These are phyloP conservation scores for Schlechtendalia chinensis DNA, from an alignment of 1,140 invertebrate genomes.

Conservation along the genomic window DNA sequence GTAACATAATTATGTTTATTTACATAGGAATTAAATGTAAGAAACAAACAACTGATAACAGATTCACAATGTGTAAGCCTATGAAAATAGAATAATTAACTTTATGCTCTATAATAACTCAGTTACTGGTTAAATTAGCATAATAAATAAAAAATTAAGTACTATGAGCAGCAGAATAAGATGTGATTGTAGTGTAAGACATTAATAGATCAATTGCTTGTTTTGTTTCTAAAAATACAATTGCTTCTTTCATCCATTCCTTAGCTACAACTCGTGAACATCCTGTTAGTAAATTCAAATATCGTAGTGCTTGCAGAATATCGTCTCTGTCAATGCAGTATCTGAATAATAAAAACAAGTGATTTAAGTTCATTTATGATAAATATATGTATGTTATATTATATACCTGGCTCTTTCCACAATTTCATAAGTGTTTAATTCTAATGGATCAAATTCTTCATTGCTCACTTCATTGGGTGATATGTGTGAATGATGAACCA, in stretches of 20 bases:
- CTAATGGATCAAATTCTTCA: slow-evolving; percentile 65
- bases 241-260: slow-evolving; percentile 84
- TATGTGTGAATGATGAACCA: slow-evolving; percentile 66
- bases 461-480: slow-evolving; percentile 69
- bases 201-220: slow-evolving; percentile 84
- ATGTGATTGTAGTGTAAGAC: slow-evolving; percentile 69
- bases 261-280: slow-evolving; percentile 75
- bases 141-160: not conserved
- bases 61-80: not conserved
- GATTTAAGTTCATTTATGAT: not conserved
- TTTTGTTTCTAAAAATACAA: slow-evolving; percentile 81
- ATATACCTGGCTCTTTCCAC: slow-evolving; percentile 77
- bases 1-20: slow-evolving; percentile 4
- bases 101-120: slow-evolving; percentile 6
- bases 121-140: not conserved
- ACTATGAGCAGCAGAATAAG: not conserved
- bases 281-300: slow-evolving; percentile 86
- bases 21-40: not conserved
- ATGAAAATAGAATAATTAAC: not conserved
- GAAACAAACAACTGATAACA: slow-evolving; percentile 3
- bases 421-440: slow-evolving; percentile 82
- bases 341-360: slow-evolving; percentile 58
- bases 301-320: slow-evolving; percentile 78
- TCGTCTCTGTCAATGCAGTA: slow-evolving; percentile 84
- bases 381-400: not conserved